These are phyloP conservation scores for Platyscelio sp. DNA, from an alignment of 2,888 invertebrate genomes.

Conservation along the genomic window DNA sequence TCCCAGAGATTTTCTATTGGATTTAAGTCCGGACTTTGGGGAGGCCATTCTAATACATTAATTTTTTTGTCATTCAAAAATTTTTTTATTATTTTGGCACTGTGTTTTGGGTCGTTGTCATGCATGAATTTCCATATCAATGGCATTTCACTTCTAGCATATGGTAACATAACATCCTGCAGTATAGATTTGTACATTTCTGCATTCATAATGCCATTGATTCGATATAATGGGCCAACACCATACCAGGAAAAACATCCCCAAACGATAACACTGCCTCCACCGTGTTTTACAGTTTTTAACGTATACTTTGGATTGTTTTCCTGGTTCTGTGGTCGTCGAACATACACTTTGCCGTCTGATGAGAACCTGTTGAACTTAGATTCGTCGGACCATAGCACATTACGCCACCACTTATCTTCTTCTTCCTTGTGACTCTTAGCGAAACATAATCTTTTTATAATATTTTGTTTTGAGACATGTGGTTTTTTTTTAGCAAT, in stretches of 20 bases:
- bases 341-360: constrained; percentile 24
- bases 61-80: constrained; percentile 21
- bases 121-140: constrained; percentile 35
- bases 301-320: constrained; percentile 14
- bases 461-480: constrained; percentile 19
- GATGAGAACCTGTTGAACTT: constrained; percentile 30
- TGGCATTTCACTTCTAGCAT: constrained; percentile 33
- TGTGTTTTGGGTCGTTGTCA: constrained; percentile 47
- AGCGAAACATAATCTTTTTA: neutral
- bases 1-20: constrained; percentile 19
- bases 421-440: neutral
- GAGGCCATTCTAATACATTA: constrained; percentile 4
- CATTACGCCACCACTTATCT: constrained; percentile 20
- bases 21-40: constrained; percentile 35
- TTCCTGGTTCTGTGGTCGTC: constrained; percentile 13
- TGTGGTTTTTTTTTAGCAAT: constrained; percentile 29
- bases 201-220: constrained; percentile 20
- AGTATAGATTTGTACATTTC: constrained; percentile 25
- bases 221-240: constrained; percentile 7
- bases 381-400: constrained; percentile 20
- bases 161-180: constrained; percentile 29
- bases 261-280: constrained; percentile 3
- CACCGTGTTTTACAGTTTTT: constrained; percentile 14
- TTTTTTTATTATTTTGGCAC: constrained; percentile 8
- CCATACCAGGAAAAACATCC: constrained; percentile 14